Evolutionary conservation across 1,140 invertebrate species (phyloP), one percentile per base, ranked within the genome.

Genomic region (Caerostris extrusa): DNA sequence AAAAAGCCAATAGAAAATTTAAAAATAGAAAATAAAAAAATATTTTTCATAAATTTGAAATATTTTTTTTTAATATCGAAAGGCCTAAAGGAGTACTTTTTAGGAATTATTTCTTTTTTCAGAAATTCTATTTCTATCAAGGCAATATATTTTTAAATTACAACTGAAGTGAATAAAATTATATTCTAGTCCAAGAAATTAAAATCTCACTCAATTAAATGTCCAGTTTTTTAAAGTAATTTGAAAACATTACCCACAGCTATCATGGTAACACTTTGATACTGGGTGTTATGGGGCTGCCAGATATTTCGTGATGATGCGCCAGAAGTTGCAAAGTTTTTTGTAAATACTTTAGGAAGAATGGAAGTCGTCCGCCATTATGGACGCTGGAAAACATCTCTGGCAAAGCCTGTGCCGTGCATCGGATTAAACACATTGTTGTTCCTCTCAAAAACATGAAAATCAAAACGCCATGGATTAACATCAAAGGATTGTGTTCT

Each of bases 291-390:
- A 19, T n/a, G 12, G 7, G 55, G 19, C 17, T n/a, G 6, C 8
- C 82, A 3, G 17, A 58, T 57, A 60, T 60, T 85, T 17, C 55
- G 58, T 90, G 93, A 91, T 94, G 93, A n/a, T n/a, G 87, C 93
- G 93, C 93, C 64, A 82, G 56, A 5, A 34, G 64, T n/a, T n/a
- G n/a, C n/a, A 83, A 91, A 82, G 89, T 94, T 94, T 90, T 90
- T 88, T 90, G 57, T 58, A 94, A 90, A 90, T 90, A 85, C 91
- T 94, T 82, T 94, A 85, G 94, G 94, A 94, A 87, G 94, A 94
- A 94, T 94, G 94, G 94, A 94, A 81, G 94, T 77, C 94, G 85
- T 94, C 94, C 94, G 94, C 94, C 94, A 94, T 94, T 85, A 94
- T 94, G 94, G 94, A 87, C 89, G 89, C 64, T 69, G 67, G 91